A percentile compares a stretch with the other conserved stretches of the same genome.
Conservation (phyloP, 2,113 vertebrate species). For the Anas platyrhynchos region DNA sequence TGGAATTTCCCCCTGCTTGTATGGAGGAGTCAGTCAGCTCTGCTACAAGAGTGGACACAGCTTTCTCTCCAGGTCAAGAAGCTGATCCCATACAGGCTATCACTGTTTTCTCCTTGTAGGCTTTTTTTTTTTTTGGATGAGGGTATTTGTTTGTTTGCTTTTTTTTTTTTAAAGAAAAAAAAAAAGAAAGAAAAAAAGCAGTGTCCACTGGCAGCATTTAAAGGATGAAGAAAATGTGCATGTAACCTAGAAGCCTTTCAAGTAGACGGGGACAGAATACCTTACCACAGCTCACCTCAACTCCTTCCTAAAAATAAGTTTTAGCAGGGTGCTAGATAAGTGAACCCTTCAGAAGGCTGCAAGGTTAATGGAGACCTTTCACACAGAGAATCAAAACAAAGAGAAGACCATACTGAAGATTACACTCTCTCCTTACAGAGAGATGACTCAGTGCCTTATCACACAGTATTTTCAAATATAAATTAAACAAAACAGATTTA, state of each 20-base stretch:
- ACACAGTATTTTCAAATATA: constrained; percentile 57
- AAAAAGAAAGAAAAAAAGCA: neutral
- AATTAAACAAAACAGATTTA: constrained; percentile 58
- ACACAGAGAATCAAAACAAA: neutral
- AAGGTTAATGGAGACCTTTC: constrained; percentile 18
- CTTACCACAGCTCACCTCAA: neutral
- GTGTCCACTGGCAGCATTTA: neutral
- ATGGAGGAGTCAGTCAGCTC: neutral
- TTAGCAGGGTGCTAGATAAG: neutral
- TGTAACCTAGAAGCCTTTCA: neutral
- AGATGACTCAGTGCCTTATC: constrained; percentile 45
- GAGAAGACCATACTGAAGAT: neutral
- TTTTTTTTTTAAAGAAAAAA: too few relatives aligned
- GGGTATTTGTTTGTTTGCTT: neutral
- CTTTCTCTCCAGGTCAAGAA: neutral
- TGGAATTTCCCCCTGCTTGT: neutral
- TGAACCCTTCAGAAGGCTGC: neutral
- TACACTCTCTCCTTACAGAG: constrained; percentile 20
- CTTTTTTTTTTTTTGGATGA: too few relatives aligned
- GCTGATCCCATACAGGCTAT: neutral
- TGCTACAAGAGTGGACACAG: neutral
- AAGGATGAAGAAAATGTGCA: neutral
- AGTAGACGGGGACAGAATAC: neutral
- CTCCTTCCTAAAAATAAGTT: neutral
- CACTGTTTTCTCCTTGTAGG: neutral